Evolutionary conservation across 2,888 invertebrate species (phyloP), one percentile per base, ranked within the genome.

Genomic region (Melipona beecheii): DNA sequence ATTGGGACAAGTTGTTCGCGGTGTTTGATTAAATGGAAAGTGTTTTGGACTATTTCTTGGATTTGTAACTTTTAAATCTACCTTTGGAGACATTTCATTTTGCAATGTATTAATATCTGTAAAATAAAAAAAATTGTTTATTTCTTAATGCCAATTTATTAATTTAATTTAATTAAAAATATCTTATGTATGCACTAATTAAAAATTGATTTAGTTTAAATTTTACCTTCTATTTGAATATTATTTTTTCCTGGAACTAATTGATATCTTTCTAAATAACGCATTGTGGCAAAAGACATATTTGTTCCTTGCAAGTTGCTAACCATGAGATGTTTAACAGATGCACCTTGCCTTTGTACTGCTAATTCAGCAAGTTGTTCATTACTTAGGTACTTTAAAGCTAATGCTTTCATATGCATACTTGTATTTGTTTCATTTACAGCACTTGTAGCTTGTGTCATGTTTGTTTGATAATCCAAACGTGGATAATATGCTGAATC

Each of bases 271-370:
- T 97, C 96, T 95, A 97, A 96, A 92, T 97, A 97, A 90, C 96
- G 96, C 91, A 96, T 95, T 17, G 97, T 97, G n/a, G 97, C 97
- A 89, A 97, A 95, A 4, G 97, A 97, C 95, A 97, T 96, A 88
- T 97, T 97, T 43, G 78, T 95, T 15, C 95, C 94, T 76, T 94
- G 93, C 21, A 92, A 87, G 82, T 92, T 92, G 78, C 90, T 91
- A 56, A 92, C 73, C 87, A 93, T 89, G 19, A 91, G 78, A 76
- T 93, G 92, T 76, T 92, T 95, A 91, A 83, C 93, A 86, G 90
- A 89, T 49, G 89, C 78, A 71, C 90, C 90, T 79, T 93, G 91
- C 60, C 92, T 92, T 72, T 92, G 93, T 60, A 90, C 79, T 19
- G 93, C 92, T 69, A 93, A 86, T 81, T 94, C 93, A 15, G 93